Evolutionary conservation across 2,797 vertebrate species (phyloP).

Genomic region (Apodemus agrarius): DNA sequence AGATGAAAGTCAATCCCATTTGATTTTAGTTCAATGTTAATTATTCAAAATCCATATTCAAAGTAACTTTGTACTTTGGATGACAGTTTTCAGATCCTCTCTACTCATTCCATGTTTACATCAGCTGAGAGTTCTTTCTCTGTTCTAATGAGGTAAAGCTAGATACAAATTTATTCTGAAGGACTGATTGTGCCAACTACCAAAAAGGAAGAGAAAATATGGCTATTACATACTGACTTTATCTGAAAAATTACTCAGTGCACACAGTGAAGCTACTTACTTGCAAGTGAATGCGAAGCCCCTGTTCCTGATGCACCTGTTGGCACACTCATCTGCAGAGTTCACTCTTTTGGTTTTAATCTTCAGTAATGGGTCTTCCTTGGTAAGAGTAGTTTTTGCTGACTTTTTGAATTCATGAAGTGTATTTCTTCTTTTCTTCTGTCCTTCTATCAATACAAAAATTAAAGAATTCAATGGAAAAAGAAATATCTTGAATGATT

Average conservation of each 20-base stretch:
- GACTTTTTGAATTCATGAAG: constrained; percentile 97
- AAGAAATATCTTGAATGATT: constrained; percentile 37
- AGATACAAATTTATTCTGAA: constrained; percentile 32
- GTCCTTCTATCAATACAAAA: constrained; percentile 89
- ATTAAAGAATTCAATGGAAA: background rate
- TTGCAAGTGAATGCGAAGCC: constrained; percentile 95
- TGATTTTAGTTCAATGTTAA: constrained; percentile 33
- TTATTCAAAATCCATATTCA: background rate
- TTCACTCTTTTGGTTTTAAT: constrained; percentile 93
- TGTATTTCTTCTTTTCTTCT: constrained; percentile 91
- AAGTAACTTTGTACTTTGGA: background rate
- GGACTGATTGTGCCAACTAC: background rate
- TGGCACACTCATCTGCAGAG: constrained; percentile 93
- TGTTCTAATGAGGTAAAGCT: background rate
- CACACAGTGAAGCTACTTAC: constrained; percentile 86
- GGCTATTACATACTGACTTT: background rate
- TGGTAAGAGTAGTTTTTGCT: constrained; percentile 90
- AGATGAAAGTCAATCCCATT: background rate
- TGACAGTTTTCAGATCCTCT: background rate
- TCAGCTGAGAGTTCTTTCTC: background rate
- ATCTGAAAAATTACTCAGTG: constrained; percentile 10
- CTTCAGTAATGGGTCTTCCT: constrained; percentile 89
- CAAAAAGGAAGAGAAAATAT: background rate
- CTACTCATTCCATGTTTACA: background rate
- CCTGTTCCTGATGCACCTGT: constrained; percentile 94